These are phyloP conservation scores for Micrasema longulum DNA, from an alignment of 1,140 invertebrate genomes.

Conservation along the genomic window DNA sequence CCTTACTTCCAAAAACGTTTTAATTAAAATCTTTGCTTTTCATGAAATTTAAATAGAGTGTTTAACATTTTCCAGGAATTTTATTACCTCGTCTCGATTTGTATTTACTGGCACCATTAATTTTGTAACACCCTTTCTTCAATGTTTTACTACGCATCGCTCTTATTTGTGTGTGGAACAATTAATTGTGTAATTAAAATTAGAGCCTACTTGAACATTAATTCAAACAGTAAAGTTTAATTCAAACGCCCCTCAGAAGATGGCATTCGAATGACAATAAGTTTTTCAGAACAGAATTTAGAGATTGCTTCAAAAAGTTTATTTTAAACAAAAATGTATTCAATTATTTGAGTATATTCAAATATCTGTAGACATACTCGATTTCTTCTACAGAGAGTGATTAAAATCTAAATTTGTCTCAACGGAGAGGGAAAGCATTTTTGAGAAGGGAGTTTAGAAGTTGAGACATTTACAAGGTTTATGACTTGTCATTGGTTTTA, in stretches of 20 bases:
- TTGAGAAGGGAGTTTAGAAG: too few relatives aligned
- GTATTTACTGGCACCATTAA: slow-evolving; percentile 12
- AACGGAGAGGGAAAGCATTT: too few relatives aligned
- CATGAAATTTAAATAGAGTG: slow-evolving; percentile 48
- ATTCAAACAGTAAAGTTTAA: slow-evolving; percentile 25
- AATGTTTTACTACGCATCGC: slow-evolving; percentile 21
- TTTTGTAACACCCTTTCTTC: background rate
- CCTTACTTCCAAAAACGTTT: too few relatives aligned
- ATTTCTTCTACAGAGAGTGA: too few relatives aligned
- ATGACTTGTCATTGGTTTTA: too few relatives aligned
- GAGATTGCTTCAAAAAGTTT: too few relatives aligned
- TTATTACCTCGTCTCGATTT: slow-evolving; percentile 41
- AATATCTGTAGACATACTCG: too few relatives aligned
- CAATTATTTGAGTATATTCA: too few relatives aligned
- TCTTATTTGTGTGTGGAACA: slow-evolving; percentile 35
- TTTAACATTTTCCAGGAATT: slow-evolving; percentile 33
- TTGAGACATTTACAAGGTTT: too few relatives aligned
- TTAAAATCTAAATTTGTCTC: too few relatives aligned
- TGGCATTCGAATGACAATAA: background rate
- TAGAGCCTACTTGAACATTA: slow-evolving; percentile 25
- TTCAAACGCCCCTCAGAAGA: slow-evolving; percentile 6
- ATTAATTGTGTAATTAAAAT: slow-evolving; percentile 32
- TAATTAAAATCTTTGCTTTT: slow-evolving; percentile 43
- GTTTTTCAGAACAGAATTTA: background rate
- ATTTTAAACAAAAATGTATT: too few relatives aligned